Conservation (phyloP, 2,888 invertebrate genomes). For the Pinctada fucata region DNA sequence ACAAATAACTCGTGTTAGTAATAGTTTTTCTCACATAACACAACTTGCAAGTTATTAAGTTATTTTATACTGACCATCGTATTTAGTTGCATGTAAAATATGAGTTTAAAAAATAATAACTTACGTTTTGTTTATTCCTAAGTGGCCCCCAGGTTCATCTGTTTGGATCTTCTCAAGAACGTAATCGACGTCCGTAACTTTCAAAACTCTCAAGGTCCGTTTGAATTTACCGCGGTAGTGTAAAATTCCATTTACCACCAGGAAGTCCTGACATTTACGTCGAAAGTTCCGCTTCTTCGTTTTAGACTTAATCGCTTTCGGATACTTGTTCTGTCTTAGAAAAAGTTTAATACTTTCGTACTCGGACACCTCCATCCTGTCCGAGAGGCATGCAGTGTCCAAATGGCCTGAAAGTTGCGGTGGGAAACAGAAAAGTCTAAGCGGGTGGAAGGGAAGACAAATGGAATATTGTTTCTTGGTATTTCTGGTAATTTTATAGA, state of each 20-base stretch:
- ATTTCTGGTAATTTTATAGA: too few relatives aligned
- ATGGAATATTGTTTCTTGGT: too few relatives aligned
- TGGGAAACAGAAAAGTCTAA: too few relatives aligned
- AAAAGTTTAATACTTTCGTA: conserved; percentile 12
- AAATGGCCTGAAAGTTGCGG: too few relatives aligned
- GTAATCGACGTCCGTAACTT: neutral
- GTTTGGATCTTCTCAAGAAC: conserved; percentile 11
- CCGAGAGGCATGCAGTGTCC: too few relatives aligned
- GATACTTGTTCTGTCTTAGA: neutral
- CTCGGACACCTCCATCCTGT: conserved; percentile 9
- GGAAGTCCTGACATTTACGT: conserved; percentile 8
- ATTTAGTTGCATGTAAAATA: neutral
- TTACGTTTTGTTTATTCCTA: conserved; percentile 26
- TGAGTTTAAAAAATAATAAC: neutral
- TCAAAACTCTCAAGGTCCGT: conserved; percentile 7
- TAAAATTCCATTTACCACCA: conserved; percentile 4
- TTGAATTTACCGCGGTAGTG: conserved; percentile 8
- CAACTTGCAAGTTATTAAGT: too few relatives aligned
- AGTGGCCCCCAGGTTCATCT: conserved; percentile 14
- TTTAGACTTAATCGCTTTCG: neutral
- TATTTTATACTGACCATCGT: neutral
- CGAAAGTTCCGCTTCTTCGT: conserved; percentile 12
- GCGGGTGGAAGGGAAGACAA: too few relatives aligned
- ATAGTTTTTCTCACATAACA: too few relatives aligned
- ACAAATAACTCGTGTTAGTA: too few relatives aligned